phyloP scores from a whole-genome alignment of 2,113 vertebrate genomes.

The Mellivora capensis region DNA sequence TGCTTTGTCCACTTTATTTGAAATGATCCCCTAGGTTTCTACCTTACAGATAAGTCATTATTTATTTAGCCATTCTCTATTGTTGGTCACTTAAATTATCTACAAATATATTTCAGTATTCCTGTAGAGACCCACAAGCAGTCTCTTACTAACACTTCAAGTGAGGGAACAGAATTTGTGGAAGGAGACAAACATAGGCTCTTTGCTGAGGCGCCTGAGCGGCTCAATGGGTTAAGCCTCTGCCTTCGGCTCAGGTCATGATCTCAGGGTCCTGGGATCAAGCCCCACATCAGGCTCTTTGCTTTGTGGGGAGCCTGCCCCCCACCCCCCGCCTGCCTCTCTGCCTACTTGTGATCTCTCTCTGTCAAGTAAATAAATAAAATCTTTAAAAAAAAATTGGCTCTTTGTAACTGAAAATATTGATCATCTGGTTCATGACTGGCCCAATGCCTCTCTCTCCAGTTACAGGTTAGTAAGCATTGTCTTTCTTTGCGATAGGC shows the following conservation, averaged over 20 bases:
- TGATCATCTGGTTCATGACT: neutral
- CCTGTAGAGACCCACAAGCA: neutral
- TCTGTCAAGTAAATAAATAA: too few relatives aligned
- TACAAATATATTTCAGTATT: neutral
- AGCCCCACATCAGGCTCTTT: too few relatives aligned
- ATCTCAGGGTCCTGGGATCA: too few relatives aligned
- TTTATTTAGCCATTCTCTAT: slow-evolving; percentile 23
- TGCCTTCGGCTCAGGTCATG: too few relatives aligned
- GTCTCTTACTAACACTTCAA: neutral
- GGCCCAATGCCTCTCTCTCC: neutral
- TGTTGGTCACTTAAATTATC: neutral
- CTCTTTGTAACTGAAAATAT: neutral
- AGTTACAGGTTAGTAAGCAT: neutral
- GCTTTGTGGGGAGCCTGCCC: too few relatives aligned
- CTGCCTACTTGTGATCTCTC: too few relatives aligned
- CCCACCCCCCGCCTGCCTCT: too few relatives aligned
- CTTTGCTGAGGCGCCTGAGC: too few relatives aligned
- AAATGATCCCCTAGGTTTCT: neutral
- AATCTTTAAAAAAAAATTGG: too few relatives aligned
- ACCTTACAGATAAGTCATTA: neutral
- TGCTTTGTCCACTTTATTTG: neutral
- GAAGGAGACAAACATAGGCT: neutral
- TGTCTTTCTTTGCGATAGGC: neutral
- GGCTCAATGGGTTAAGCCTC: too few relatives aligned
- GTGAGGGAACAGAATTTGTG: neutral